Evolutionary conservation across 1,140 invertebrate genomes (phyloP).

Genomic region (Papilio dardanus): DNA sequence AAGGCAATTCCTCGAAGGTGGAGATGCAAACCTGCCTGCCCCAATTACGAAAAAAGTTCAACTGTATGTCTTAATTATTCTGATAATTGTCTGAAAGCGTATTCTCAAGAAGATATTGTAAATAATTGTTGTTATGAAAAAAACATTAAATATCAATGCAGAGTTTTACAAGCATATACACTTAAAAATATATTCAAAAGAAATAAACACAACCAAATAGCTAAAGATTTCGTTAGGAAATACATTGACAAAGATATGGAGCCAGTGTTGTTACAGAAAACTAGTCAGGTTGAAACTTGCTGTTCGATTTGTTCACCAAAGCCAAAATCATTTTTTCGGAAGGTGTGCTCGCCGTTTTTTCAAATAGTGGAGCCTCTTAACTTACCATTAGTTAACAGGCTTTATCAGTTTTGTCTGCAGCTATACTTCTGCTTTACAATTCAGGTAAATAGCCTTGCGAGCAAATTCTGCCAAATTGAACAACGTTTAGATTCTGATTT

Average conservation of each 20-base stretch:
- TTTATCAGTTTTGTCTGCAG: constrained; percentile 6
- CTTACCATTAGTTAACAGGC: not conserved
- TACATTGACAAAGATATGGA: not conserved
- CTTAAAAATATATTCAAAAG: constrained; percentile 21
- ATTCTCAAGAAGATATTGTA: not conserved
- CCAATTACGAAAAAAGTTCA: constrained; percentile 9
- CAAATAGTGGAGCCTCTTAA: constrained; percentile 10
- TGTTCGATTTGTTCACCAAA: not conserved
- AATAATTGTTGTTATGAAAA: constrained; percentile 23
- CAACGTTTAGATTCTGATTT: not conserved
- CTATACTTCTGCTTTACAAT: not conserved
- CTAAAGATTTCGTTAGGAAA: constrained; percentile 16
- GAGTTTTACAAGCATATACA: constrained; percentile 22
- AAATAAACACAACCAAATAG: constrained; percentile 8
- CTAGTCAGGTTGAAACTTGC: not conserved
- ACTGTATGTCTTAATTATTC: constrained; percentile 11
- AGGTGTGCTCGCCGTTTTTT: constrained; percentile 10
- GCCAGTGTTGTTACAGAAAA: not conserved
- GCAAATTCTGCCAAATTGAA: not conserved
- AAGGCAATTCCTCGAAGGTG: not conserved
- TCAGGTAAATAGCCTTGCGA: not conserved
- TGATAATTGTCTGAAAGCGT: not conserved
- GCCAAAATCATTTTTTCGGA: constrained; percentile 7
- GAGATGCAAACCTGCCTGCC: constrained; percentile 1
- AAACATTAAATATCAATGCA: constrained; percentile 21